Percentiles rank a stretch among this genome's conserved stretches.
These are phyloP conservation scores for Carduelis carduelis DNA, from an alignment of 2,797 vertebrate species.

Conservation along the genomic window DNA sequence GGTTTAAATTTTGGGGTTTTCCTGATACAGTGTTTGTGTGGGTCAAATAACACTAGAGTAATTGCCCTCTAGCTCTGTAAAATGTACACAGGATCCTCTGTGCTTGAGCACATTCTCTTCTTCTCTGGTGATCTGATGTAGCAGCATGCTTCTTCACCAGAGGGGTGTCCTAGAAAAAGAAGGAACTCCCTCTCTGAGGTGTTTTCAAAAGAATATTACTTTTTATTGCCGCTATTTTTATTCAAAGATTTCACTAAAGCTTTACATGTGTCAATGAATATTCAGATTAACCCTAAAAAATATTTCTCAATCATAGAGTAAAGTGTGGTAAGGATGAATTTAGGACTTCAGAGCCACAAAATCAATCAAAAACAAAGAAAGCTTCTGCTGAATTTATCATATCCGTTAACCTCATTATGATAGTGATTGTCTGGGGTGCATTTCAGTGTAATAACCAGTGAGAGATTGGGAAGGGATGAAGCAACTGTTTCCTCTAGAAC, in stretches of 20 bases:
- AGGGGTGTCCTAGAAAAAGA: conserved; percentile 65
- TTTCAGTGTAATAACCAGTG: conserved; percentile 56
- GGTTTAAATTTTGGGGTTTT: neutral
- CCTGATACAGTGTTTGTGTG: neutral
- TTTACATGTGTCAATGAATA: neutral
- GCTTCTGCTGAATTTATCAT: conserved; percentile 56
- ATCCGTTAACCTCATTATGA: conserved; percentile 63
- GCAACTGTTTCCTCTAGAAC: conserved; percentile 52
- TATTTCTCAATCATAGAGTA: neutral
- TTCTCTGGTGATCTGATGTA: conserved; percentile 59
- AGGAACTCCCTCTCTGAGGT: conserved; percentile 49
- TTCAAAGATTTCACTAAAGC: conserved; percentile 16
- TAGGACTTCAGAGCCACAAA: conserved; percentile 26
- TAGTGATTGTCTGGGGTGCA: conserved; percentile 62
- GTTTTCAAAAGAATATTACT: conserved; percentile 37
- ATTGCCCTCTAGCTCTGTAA: conserved; percentile 15
- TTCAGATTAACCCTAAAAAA: conserved; percentile 13
- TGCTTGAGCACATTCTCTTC: neutral
- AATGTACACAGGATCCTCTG: neutral
- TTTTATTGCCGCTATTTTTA: conserved; percentile 23
- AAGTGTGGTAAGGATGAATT: conserved; percentile 3
- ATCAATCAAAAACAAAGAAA: conserved; percentile 47
- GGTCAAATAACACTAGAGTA: neutral
- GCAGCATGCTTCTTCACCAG: conserved; percentile 54
- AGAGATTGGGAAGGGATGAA: conserved; percentile 48